phyloP scores from a whole-genome alignment of 2,113 vertebrate genomes.

The Mellivora capensis region DNA sequence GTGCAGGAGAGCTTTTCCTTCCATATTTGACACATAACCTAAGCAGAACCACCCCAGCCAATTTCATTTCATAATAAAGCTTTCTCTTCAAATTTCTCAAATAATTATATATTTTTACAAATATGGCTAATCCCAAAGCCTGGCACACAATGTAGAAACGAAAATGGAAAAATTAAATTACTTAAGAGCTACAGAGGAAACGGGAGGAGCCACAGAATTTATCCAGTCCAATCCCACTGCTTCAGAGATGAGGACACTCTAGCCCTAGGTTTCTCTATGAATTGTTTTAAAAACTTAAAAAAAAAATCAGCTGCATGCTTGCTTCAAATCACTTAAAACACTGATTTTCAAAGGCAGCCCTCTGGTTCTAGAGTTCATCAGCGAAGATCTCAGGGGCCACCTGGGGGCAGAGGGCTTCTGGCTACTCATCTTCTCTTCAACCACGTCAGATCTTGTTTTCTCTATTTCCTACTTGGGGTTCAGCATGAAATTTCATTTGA shows the following conservation, averaged over 20 bases:
- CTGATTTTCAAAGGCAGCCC: background rate
- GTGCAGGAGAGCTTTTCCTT: background rate
- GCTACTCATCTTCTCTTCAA: background rate
- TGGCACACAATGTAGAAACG: background rate
- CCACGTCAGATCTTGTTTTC: background rate
- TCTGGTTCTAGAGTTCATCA: background rate
- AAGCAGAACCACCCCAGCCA: background rate
- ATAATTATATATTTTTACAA: background rate
- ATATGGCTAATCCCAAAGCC: background rate
- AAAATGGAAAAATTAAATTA: slow-evolving; percentile 20
- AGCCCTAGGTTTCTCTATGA: background rate
- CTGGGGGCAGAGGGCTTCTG: accelerated
- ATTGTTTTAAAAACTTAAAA: background rate
- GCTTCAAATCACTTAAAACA: background rate
- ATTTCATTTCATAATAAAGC: background rate
- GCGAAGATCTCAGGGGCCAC: background rate
- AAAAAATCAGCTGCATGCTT: background rate
- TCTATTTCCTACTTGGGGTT: background rate
- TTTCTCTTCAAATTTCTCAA: background rate
- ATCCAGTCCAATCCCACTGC: background rate
- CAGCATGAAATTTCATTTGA: background rate
- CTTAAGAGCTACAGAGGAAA: background rate
- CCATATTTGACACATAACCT: background rate
- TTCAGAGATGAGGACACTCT: background rate
- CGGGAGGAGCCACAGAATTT: background rate